phyloP scores from a whole-genome alignment of 2,888 invertebrate species.

The Rhaphigaster nebulosa region DNA sequence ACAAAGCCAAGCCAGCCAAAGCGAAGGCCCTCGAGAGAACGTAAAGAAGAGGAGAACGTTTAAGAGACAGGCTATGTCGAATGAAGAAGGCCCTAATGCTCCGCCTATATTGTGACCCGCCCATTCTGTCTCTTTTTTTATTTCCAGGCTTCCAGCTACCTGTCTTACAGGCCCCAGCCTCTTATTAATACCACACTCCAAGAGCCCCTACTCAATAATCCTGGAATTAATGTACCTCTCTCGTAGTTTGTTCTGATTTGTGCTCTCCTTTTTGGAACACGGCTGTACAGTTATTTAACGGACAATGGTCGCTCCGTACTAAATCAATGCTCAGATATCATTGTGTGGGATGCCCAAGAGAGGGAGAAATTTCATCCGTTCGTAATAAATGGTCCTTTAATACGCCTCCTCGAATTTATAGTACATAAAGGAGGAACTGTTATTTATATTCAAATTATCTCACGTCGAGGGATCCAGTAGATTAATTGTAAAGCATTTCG shows the following conservation, averaged over 20 bases:
- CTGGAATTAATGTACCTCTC: slow-evolving; percentile 39
- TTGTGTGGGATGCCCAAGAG: background rate
- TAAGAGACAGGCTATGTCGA: slow-evolving; percentile 20
- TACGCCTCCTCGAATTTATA: background rate
- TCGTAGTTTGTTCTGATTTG: slow-evolving; percentile 4
- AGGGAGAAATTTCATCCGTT: background rate
- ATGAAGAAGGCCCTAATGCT: slow-evolving; percentile 32
- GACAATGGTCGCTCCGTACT: background rate
- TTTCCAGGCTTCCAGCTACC: slow-evolving; percentile 36
- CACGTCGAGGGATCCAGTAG: background rate
- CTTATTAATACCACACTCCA: slow-evolving; percentile 42
- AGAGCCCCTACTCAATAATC: slow-evolving; percentile 42
- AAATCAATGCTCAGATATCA: background rate
- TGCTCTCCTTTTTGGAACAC: background rate
- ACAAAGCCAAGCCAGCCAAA: background rate
- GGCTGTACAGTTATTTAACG: slow-evolving; percentile 21
- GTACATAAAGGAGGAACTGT: background rate
- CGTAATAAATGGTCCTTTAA: background rate
- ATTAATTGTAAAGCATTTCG: background rate
- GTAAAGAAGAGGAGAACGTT: slow-evolving; percentile 30
- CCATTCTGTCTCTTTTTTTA: slow-evolving; percentile 37
- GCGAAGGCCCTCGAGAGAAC: background rate
- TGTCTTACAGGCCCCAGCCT: background rate
- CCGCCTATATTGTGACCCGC: slow-evolving; percentile 32
- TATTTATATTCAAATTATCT: background rate